Conservation (phyloP, 2,888 invertebrate genomes). For the Gymnocheta viridis region DNA sequence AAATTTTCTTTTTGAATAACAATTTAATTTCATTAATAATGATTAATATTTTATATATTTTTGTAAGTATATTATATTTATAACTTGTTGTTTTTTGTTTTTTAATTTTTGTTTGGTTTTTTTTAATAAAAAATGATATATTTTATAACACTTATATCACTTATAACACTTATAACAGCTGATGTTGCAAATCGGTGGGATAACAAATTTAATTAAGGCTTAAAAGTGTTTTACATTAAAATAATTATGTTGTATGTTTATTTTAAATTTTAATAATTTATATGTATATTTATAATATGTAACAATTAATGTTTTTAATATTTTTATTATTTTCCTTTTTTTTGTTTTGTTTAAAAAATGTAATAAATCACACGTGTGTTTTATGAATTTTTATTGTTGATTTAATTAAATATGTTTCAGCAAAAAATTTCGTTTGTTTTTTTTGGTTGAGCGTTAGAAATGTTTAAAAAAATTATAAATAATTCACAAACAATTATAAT, state of each 20-base stretch:
- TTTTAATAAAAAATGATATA: constrained; percentile 44
- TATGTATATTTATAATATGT: background rate
- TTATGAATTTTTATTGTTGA: background rate
- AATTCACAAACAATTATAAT: constrained; percentile 4
- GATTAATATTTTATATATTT: background rate
- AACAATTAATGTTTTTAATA: background rate
- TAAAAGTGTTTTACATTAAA: constrained; percentile 46
- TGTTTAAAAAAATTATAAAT: background rate
- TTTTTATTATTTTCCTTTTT: background rate
- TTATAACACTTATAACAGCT: constrained; percentile 56
- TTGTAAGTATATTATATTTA: background rate
- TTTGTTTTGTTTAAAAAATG: background rate
- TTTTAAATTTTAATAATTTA: background rate
- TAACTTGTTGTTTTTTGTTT: background rate
- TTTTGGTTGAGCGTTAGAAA: constrained; percentile 18
- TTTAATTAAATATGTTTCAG: constrained; percentile 39
- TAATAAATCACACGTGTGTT: constrained; percentile 31
- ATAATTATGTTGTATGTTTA: background rate
- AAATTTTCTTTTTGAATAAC: constrained; percentile 5
- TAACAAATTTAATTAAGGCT: constrained; percentile 58
- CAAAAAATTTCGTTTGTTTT: constrained; percentile 32
- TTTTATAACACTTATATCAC: constrained; percentile 55
- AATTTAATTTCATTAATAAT: background rate
- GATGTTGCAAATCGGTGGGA: constrained; percentile 60
- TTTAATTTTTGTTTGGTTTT: constrained; percentile 1